Evolutionary conservation across 2,797 vertebrate species (phyloP).

Genomic region (Trichosurus vulpecula): DNA sequence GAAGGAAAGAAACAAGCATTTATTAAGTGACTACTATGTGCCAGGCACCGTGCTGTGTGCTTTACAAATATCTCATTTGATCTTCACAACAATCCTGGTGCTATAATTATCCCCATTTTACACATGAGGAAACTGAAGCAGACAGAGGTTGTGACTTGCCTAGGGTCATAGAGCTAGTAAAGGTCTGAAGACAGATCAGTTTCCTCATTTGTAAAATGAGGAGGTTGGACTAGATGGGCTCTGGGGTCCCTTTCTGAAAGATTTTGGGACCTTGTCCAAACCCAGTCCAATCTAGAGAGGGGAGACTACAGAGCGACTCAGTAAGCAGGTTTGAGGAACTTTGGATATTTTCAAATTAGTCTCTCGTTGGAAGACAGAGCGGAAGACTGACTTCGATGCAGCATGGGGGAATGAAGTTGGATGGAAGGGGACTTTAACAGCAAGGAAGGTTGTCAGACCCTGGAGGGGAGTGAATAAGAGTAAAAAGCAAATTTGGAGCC

Average conservation of each 20-base stretch:
- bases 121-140: background rate
- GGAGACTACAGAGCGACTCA: background rate
- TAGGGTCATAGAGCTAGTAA: background rate
- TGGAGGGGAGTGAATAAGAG: background rate
- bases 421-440: background rate
- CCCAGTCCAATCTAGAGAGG: background rate
- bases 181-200: background rate
- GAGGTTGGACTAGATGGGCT: background rate
- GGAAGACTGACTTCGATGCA: background rate
- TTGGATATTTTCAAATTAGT: background rate
- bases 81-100: background rate
- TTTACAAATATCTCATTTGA: background rate
- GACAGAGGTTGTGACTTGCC: background rate
- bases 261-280: background rate
- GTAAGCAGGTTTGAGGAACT: background rate
- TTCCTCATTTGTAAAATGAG: background rate
- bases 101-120: background rate
- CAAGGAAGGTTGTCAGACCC: background rate
- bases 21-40: background rate
- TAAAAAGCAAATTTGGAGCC: background rate
- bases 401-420: background rate
- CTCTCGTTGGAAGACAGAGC: background rate
- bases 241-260: background rate
- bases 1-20: background rate
- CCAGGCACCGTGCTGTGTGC: background rate